A percentile compares a stretch with the other conserved stretches of the same genome.
These are phyloP conservation scores for Camelus dromedarius DNA, from an alignment of 2,113 vertebrate genomes.

Conservation along the genomic window DNA sequence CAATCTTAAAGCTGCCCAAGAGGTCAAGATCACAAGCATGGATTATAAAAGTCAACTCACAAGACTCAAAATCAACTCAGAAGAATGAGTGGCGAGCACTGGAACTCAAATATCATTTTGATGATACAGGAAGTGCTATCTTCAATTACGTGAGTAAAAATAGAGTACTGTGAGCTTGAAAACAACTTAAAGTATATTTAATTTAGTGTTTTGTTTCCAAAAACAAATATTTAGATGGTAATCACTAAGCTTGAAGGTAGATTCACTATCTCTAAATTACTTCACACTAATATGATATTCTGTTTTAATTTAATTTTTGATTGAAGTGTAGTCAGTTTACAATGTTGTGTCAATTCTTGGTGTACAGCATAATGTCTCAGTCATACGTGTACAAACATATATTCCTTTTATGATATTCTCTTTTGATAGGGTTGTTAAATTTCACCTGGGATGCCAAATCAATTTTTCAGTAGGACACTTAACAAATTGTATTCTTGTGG, in stretches of 20 bases:
- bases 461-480: constrained; percentile 5
- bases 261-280: background rate
- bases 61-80: background rate
- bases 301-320: background rate
- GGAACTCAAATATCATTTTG: background rate
- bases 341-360: too few species aligned
- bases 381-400: too few species aligned
- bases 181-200: background rate
- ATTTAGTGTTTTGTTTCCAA: constrained; percentile 44
- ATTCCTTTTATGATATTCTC: background rate
- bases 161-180: background rate
- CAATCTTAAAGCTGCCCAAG: background rate
- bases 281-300: background rate
- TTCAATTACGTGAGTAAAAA: constrained; percentile 2
- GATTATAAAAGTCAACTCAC: background rate
- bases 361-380: too few species aligned
- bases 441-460: background rate
- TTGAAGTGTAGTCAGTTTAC: too few species aligned
- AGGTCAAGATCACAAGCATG: background rate
- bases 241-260: background rate
- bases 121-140: background rate
- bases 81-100: background rate
- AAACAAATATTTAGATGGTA: constrained; percentile 8
- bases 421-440: background rate
- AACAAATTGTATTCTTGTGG: background rate